Conservation (phyloP, 2,888 invertebrate species). For the Lissocephala sabroskyi region DNA sequence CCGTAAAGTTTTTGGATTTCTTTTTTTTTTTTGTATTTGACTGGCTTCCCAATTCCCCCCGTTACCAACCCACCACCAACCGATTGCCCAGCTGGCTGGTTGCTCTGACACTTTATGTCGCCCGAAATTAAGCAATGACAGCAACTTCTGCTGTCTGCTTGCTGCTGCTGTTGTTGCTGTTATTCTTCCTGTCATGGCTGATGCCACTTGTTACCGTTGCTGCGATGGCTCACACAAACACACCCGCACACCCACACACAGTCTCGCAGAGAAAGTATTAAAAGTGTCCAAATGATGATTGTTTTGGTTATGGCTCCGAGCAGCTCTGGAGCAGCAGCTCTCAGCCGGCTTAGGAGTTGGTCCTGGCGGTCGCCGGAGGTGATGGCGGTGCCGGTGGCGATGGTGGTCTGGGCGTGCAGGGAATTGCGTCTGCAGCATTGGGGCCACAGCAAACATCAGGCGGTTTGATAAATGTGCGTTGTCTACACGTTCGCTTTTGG, state of each 20-base stretch:
- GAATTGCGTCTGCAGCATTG: constrained; percentile 34
- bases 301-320: constrained; percentile 61
- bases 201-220: constrained; percentile 43
- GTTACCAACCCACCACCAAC: background rate
- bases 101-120: constrained; percentile 46
- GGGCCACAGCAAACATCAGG: background rate
- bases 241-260: constrained; percentile 33
- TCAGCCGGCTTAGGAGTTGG: constrained; percentile 2
- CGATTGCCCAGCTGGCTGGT: background rate
- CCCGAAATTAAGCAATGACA: constrained; percentile 54
- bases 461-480: background rate
- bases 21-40: no score
- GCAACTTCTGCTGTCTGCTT: constrained; percentile 18
- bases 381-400: background rate
- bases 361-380: background rate
- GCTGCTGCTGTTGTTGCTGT: constrained; percentile 11
- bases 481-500: background rate
- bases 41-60: background rate
- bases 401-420: constrained; percentile 28
- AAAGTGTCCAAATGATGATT: constrained; percentile 70
- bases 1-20: constrained; percentile 32
- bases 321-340: constrained; percentile 14
- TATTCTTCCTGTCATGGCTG: constrained; percentile 24
- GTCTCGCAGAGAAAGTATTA: constrained; percentile 68
- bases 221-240: constrained; percentile 24